Evolutionary conservation across 2,888 invertebrate genomes (phyloP), one percentile per base, ranked within the genome.

Genomic region (Polydrusus pterygomalis): DNA sequence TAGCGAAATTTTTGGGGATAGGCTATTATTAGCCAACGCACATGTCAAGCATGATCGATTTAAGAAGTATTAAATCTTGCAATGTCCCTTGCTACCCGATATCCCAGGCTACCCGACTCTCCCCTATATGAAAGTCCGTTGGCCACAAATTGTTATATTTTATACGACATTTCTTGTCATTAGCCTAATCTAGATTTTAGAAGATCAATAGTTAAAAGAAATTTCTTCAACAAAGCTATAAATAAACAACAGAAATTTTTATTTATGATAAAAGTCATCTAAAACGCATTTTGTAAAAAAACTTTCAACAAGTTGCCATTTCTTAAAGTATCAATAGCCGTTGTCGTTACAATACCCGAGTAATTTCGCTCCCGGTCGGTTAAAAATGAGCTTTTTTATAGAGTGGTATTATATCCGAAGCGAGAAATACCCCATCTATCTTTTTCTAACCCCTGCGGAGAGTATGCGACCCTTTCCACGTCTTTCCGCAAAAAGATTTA

Each of bases 401-500:
- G 80, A 79, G 78, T 76, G 74, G 77, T 78, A 79, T 81, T 79
- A 78, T 79, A 81, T 76, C 80, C 74, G 79, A 82, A 82, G 84
- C 83, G 84, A 80, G 83, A 83, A 83, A 82, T 80, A 77, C 80
- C 78, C 82, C 78, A 83, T 84, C 83, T 83, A 81, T 84, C 84
- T 85, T 84, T 77, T 74, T 74, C 70, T 74, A 75, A 75, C 70
- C 70, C 75, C 75, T 38, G 75, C 45, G 65, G 75, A 75, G 75
- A 64, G 25, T 38, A 47, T 34, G 70, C 70, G 65, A 65, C 69
- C 76, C 72, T 70, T 72, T 77, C 75, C 77, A 49, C 82, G 80
- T 83, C 83, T 83, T 85, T 82, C 83, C 84, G 82, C 84, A 83
- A 81, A 81, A 84, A 85, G 85, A 84, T 84, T 85, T 85, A 84